phyloP scores from a whole-genome alignment of 2,888 invertebrate species.

The Copidosoma aretas region DNA sequence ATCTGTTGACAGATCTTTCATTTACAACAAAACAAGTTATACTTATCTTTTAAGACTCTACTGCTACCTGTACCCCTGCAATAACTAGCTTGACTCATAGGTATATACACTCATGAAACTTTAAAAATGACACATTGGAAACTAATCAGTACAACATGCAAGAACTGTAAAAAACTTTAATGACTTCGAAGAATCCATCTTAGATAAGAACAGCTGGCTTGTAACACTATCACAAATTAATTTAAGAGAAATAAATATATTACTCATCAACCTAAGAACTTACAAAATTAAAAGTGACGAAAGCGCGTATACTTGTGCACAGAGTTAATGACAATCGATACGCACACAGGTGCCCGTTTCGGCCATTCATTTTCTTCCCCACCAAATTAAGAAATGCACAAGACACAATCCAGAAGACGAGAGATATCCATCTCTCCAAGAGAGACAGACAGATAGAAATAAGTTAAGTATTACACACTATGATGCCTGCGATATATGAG shows the following conservation, averaged over 20 bases:
- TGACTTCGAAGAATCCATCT: background rate
- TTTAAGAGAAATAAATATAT: background rate
- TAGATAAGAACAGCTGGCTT: background rate
- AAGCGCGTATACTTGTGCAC: background rate
- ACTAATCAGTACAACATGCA: too few relatives aligned
- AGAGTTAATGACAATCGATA: background rate
- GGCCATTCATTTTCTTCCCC: background rate
- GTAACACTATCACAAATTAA: too few relatives aligned
- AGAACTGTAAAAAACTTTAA: background rate
- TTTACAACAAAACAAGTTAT: background rate
- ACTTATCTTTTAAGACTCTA: background rate
- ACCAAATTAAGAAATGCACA: too few relatives aligned
- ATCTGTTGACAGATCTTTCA: background rate
- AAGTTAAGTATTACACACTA: too few relatives aligned
- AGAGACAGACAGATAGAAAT: too few relatives aligned
- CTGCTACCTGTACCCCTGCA: too few relatives aligned
- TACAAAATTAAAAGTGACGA: background rate
- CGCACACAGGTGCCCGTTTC: background rate
- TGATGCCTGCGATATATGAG: too few relatives aligned
- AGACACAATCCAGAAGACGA: too few relatives aligned
- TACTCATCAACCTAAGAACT: background rate
- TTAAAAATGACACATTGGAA: too few relatives aligned
- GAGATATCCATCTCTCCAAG: too few relatives aligned
- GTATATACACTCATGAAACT: too few relatives aligned
- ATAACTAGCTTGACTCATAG: too few relatives aligned